Evolutionary conservation across 2,888 invertebrate species (phyloP), one percentile per base, ranked within the genome.

Genomic region (Hydrotaea cyrtoneurina): DNA sequence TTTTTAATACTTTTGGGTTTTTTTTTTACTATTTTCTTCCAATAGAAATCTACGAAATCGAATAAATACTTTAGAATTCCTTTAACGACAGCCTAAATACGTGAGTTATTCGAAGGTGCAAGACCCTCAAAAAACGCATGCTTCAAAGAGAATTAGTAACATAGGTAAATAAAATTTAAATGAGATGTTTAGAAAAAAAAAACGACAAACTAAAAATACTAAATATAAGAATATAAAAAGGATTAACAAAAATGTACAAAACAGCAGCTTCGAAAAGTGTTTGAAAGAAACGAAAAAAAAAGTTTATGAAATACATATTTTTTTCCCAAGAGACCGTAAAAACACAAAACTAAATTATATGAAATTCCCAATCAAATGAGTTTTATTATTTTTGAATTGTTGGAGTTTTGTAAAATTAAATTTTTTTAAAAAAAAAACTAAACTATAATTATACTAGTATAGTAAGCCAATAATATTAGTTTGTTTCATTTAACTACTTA

Each of bases 371-470:
- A n/a, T 55, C 7, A 2, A 55, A 23, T 21, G 55, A 55, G 10
- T 55, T 21, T 55, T 50, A 26, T 15, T 71, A 39, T 50, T 53
- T 55, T 57, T 80, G n/a, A n/a, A n/a, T n/a, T n/a, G n/a, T 66
- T 75, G 46, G 55, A 55, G 62, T 59, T 31, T 76, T 80, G 5
- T 55, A 21, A 55, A 55, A 21, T 21, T 55, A 55, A 11, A 55
- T 55, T 10, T 7, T 53, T 17, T 17, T 55, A 19, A 55, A 13
- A 53, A 53, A 2, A 19, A 53, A 13, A 53, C 19, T 39, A 39
- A 39, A 11, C 4, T 53, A 53, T 53, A 55, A 17, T 73, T 57
- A 26, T 15, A 53, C 15, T 21, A 53, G 19, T 21, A 55, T 55
- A 17, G 11, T 73, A 19, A 59, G 73, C 73, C 72, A 71, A 72